A percentile compares a stretch with the other conserved stretches of the same genome.
These are phyloP conservation scores for Brachionus plicatilis DNA, from an alignment of 1,140 invertebrate genomes.

Conservation along the genomic window DNA sequence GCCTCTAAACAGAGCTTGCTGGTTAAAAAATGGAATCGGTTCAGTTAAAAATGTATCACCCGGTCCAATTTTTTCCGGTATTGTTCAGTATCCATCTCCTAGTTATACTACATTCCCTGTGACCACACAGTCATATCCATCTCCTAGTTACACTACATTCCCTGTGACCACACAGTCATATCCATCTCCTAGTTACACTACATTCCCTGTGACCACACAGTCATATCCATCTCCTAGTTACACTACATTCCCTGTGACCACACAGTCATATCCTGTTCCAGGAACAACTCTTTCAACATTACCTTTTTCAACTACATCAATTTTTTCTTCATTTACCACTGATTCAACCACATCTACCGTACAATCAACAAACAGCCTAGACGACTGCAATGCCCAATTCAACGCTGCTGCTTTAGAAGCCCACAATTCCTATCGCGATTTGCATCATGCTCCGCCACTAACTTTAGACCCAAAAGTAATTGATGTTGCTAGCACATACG, in stretches of 20 bases:
- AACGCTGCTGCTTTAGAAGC: background rate
- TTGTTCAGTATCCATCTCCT: background rate
- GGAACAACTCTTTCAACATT: background rate
- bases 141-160: background rate
- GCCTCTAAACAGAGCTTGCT: background rate
- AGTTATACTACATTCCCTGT: background rate
- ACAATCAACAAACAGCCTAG: background rate
- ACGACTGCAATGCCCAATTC: background rate
- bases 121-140: background rate
- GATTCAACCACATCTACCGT: background rate
- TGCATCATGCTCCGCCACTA: background rate
- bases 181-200: background rate
- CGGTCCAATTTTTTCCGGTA: background rate
- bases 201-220: background rate
- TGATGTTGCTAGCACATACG: background rate
- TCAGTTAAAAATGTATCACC: background rate
- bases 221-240: no score
- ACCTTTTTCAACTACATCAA: background rate
- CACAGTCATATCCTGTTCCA: background rate
- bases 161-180: background rate
- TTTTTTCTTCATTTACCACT: background rate
- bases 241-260: no score
- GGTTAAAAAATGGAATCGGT: background rate
- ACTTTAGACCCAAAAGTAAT: background rate
- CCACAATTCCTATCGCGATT: background rate